Evolutionary conservation across 2,888 invertebrate species (phyloP), one percentile per base, ranked within the genome.

Genomic region (Tromatobia lineatoria): DNA sequence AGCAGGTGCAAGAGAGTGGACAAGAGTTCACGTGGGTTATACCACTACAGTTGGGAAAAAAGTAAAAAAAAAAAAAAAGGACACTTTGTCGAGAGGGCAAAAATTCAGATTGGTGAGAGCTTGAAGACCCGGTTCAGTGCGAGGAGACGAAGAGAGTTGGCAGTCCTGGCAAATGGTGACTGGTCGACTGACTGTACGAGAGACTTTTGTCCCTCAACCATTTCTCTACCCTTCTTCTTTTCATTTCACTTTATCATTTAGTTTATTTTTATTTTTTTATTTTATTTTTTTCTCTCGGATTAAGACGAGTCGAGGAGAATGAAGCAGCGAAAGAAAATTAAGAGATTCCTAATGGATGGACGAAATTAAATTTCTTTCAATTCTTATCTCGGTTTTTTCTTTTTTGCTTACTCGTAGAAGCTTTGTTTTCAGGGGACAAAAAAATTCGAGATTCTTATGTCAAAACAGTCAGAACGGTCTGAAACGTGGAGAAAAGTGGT

Each of bases 1-100:
- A 25, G 34, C 38, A 75, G 18, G 74, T 29, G 73, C 67, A 83
- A 74, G 77, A 77, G 76, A 82, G 76, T 54, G 64, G 81, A 69
- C 64, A 74, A 34, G 74, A 73, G n/a, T 69, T 78, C 69, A 20
- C 67, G 23, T 47, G 23, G 38, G 13, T 45, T 50, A 47, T 42
- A 80, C 45, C 29, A 47, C 61, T 11, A 57, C 29, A 47, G 42
- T 34, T n/a, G 57, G 42, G 29, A 29, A 4, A 47, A 66, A 59
- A 47, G 25, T 11, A 38, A 18, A 15, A 18, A 38, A 42, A 50
- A 76, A 50, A 61, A 59, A 69, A 45, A 23, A 42, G 34, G 52
- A 25, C 42, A 18, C 42, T 64, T 13, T 34, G 47, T 73, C 45
- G 47, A 42, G 57, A 67, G 80, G 25, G 67, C 59, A 61, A 80